Conservation (phyloP, 2,888 invertebrate genomes). For the Leptura quadrifasciata region DNA sequence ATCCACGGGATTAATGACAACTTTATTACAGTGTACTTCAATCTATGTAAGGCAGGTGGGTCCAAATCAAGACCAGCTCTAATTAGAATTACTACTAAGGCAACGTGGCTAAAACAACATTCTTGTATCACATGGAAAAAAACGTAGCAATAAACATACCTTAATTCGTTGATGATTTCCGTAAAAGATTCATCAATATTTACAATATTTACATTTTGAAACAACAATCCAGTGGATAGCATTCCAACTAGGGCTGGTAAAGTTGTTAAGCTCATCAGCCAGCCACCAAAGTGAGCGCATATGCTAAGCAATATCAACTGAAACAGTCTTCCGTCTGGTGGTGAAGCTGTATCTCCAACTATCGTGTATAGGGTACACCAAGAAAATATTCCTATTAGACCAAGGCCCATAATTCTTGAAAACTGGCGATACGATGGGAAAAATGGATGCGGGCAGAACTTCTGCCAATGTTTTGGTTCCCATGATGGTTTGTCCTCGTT, state of each 20-base stretch:
- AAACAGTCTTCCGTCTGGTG: conserved; percentile 90
- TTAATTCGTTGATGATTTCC: conserved; percentile 82
- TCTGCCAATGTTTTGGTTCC: conserved; percentile 89
- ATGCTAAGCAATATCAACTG: conserved; percentile 85
- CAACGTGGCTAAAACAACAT: conserved; percentile 84
- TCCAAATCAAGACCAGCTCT: conserved; percentile 96
- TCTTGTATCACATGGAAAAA: background rate
- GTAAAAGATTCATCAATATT: conserved; percentile 80
- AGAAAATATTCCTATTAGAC: conserved; percentile 83
- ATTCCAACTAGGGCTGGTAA: conserved; percentile 91
- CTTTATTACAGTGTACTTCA: conserved; percentile 89
- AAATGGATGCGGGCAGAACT: conserved; percentile 88
- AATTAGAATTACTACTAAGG: conserved; percentile 92
- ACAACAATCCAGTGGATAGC: conserved; percentile 87
- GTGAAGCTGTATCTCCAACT: conserved; percentile 86
- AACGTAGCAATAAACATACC: conserved; percentile 74
- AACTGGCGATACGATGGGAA: conserved; percentile 90
- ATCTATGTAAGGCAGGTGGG: conserved; percentile 87
- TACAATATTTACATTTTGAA: conserved; percentile 85
- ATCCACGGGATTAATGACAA: conserved; percentile 92
- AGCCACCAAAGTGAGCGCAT: conserved; percentile 88
- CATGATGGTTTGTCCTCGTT: conserved; percentile 79
- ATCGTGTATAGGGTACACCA: conserved; percentile 88
- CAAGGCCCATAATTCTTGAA: conserved; percentile 84
- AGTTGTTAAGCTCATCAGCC: conserved; percentile 86